Base-by-base conservation (phyloP, 2,113 vertebrate genomes). In the Malurus cyaneus region DNA sequence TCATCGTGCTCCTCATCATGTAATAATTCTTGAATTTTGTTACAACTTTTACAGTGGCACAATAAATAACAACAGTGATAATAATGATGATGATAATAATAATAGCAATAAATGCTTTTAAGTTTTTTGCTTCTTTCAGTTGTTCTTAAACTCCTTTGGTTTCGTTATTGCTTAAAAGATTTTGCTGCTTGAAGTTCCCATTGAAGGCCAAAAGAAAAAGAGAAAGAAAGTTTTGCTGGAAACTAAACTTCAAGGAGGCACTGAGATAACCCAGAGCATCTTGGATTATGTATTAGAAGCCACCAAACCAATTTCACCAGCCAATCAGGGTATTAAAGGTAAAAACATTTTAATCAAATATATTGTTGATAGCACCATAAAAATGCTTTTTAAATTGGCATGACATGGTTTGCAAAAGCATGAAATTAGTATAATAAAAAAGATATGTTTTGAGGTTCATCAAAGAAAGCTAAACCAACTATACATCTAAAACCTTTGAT, bases 171-270 rank as follows among this genome's bases (percentile, higher is more conserved):
- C 85, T 95, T 96, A 64, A 65, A 97, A 99, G 99, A 99, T 99
- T 97, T 97, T 99, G 91, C 97, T 99, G 92, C 98, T 98, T 94
- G 99, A 99, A 98, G 98, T 99, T 97, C 99, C 99, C 78, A 97
- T 99, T 93, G 99, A 99, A 97, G 99, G 99, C 62, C 99, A 99
- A 94, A 99, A 99, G 97, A 99, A 99, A 95, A 99, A 99, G 94
- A 98, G 98, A 86, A 99, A 98, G 96, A 99, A 99, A 96, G 97
- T 99, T 97, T 98, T 99, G 52, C 93, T 99, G 94, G 98, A 98
- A 84, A 99, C 99, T 69, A 99, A 99, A 97, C 98, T 99, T 77
- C 98, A 98, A 39, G 93, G 98, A 61, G 98, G 98, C 80, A 97
- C 98, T 95, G 99, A 99, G 97, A 96, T 98, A 97, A 98, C 98